Base-by-base conservation (phyloP, 2,797 vertebrate genomes). In the Pogoniulus pusillus region DNA sequence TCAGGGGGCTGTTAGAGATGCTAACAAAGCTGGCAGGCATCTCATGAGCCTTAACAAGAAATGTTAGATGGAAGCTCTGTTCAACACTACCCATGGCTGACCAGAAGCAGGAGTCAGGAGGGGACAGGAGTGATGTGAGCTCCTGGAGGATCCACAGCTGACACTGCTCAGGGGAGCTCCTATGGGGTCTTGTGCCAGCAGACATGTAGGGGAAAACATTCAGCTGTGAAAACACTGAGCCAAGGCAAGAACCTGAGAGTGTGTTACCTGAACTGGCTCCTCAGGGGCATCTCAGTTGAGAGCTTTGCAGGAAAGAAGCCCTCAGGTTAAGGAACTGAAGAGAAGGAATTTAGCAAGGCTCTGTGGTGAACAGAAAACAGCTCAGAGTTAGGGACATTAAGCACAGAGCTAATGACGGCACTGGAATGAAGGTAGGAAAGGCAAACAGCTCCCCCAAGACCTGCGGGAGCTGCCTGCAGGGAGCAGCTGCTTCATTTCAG, bases 191-290 rank as follows among this genome's bases (percentile, higher is more conserved):
- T 58, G 55, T 27, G 18, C 54, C 41, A 62, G 12, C 7, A 72
- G 22, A 37, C 10, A 34, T 1, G 1, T 3, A 2, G 17, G n/a
- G 17, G 29, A 3, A 35, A 58, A 35, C 37, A 30, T 14, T 18
- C 64, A 37, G 12, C 30, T 73, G 45, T 43, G 55, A 75, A 74
- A 80, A 14, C 58, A 80, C 12, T 16, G 79, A 64, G 35, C 2
- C 16, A 54, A 70, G 49, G 8, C 9, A 39, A 64, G 79, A 41
- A 30, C 26, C 20, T 1, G 1, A 24, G 35, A 24, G 35, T 17
- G 5, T 15, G 12, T 77, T 47, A 54, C 55, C 34, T 19, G 22
- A 73, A 43, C 45, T 19, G 57, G 22, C 9, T n/a, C 41, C 13
- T 39, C 39, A 22, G 30, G n/a, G 53, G 19, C 3, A 16, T 20